A percentile compares a stretch with the other conserved stretches of the same genome.
Conservation (phyloP, 2,888 invertebrate genomes). For the Ellobium chinense region DNA sequence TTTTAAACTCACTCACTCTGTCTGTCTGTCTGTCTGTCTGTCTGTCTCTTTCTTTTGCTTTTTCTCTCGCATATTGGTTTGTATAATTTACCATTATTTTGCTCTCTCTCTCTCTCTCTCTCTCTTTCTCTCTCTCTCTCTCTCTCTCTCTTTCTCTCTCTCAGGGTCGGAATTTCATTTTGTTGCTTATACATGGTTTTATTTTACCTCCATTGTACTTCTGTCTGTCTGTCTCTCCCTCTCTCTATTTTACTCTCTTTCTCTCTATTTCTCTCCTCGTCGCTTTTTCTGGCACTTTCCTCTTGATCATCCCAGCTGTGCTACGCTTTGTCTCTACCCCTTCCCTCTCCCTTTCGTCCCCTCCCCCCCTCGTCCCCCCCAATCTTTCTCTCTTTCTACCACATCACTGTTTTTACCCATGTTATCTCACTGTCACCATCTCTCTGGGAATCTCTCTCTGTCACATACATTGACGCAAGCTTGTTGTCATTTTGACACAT, state of each 20-base stretch:
- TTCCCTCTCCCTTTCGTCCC: too few relatives aligned
- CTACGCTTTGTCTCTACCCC: not conserved
- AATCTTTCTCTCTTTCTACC: too few relatives aligned
- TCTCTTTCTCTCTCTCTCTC: not conserved
- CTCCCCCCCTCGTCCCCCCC: too few relatives aligned
- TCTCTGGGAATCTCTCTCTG: too few relatives aligned
- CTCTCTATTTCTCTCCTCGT: not conserved
- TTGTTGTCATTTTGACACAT: too few relatives aligned
- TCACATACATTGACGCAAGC: too few relatives aligned
- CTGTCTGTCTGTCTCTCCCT: not conserved
- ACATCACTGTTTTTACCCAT: too few relatives aligned
- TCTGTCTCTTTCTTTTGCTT: not conserved
- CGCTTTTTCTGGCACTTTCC: not conserved
- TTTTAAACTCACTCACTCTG: too few relatives aligned
- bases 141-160: conserved; percentile 27
- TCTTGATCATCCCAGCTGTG: not conserved
- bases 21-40: too few relatives aligned
- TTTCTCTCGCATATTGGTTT: not conserved
- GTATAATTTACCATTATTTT: not conserved
- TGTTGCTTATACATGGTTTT: not conserved
- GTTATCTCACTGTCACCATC: too few relatives aligned
- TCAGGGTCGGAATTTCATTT: not conserved
- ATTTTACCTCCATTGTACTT: not conserved
- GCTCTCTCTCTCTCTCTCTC: not conserved
- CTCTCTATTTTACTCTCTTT: not conserved